Evolutionary conservation across 2,888 invertebrate species (phyloP).

Genomic region (Megalurothrips usitatus): DNA sequence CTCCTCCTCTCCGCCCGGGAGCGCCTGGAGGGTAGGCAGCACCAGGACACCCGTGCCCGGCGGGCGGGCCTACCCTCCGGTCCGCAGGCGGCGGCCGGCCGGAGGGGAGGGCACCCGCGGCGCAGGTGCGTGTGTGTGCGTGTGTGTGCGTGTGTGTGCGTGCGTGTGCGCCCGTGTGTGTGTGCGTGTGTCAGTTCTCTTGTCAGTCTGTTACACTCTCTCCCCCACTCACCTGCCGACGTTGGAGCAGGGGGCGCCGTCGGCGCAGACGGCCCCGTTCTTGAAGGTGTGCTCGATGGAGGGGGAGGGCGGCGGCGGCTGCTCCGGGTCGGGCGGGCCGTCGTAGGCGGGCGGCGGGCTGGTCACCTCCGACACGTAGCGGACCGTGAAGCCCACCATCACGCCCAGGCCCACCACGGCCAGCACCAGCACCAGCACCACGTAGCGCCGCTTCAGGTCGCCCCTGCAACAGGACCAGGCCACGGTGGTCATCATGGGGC

Average conservation of each 20-base stretch:
- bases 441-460: constrained; percentile 18
- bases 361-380: background rate
- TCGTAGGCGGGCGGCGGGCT: background rate
- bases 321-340: constrained; percentile 51
- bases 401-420: constrained; percentile 15
- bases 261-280: constrained; percentile 71
- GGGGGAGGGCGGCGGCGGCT: constrained; percentile 58
- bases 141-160: too few relatives aligned
- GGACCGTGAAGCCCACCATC: constrained; percentile 16
- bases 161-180: too few relatives aligned
- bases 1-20: too few relatives aligned
- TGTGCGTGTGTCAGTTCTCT: too few relatives aligned
- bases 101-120: too few relatives aligned
- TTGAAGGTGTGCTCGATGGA: constrained; percentile 63
- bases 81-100: too few relatives aligned
- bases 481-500: too few relatives aligned
- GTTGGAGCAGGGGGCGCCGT: constrained; percentile 67
- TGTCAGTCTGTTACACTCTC: too few relatives aligned
- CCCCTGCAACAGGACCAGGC: background rate
- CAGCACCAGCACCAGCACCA: constrained; percentile 21
- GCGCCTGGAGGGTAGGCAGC: too few relatives aligned
- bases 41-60: too few relatives aligned
- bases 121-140: too few relatives aligned
- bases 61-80: too few relatives aligned
- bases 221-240: constrained; percentile 65